Evolutionary conservation across 2,113 vertebrate species (phyloP).

Genomic region (Australoheros scitulus): DNA sequence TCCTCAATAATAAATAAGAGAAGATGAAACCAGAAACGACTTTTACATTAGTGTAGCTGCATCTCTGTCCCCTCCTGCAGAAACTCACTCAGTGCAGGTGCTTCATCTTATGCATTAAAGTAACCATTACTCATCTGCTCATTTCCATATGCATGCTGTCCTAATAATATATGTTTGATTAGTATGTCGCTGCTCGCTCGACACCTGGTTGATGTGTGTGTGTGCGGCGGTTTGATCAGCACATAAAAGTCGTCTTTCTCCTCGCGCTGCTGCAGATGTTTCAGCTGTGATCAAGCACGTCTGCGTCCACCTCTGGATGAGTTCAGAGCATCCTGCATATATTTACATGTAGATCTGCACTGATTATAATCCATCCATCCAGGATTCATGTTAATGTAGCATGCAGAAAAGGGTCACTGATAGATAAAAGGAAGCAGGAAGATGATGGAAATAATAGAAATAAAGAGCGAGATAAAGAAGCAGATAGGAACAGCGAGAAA

Average conservation of each 20-base stretch:
- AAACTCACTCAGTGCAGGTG: neutral
- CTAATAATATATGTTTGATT: neutral
- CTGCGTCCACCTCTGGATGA: slow-evolving; percentile 16
- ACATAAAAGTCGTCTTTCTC: neutral
- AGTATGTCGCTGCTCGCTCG: neutral
- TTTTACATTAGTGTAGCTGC: neutral
- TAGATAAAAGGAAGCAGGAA: neutral
- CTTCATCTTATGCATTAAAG: neutral
- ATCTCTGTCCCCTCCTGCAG: neutral
- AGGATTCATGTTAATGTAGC: neutral
- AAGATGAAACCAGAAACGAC: neutral
- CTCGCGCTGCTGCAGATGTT: slow-evolving; percentile 4
- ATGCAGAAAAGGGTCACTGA: neutral
- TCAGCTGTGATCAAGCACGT: slow-evolving; percentile 31
- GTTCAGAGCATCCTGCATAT: neutral
- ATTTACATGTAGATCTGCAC: slow-evolving; percentile 15
- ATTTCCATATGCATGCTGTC: neutral
- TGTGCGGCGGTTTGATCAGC: slow-evolving; percentile 15
- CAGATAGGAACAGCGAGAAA: neutral
- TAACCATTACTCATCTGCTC: neutral
- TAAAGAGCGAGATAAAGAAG: neutral
- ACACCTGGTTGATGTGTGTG: neutral
- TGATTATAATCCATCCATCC: neutral
- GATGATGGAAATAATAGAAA: neutral
- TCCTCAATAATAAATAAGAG: neutral